These are phyloP conservation scores for Brenthis ino DNA, from an alignment of 2,888 invertebrate species.

Conservation along the genomic window DNA sequence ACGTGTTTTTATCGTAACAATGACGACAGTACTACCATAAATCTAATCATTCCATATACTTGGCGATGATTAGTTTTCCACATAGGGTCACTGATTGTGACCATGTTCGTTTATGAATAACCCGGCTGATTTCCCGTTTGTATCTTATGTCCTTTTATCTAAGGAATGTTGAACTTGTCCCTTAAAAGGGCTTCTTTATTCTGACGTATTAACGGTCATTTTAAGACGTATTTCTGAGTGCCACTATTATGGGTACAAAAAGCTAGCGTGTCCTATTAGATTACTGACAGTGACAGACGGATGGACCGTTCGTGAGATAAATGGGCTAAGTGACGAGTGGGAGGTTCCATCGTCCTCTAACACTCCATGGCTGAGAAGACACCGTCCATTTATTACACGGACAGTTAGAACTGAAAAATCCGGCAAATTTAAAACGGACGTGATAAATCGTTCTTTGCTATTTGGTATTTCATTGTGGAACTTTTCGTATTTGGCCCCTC, in stretches of 20 bases:
- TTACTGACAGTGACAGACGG: constrained; percentile 78
- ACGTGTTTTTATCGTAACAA: background rate
- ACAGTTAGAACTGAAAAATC: constrained; percentile 67
- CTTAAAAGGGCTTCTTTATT: constrained; percentile 61
- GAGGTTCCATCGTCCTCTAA: constrained; percentile 56
- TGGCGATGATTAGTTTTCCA: constrained; percentile 22
- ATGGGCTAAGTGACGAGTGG: constrained; percentile 80
- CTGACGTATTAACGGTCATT: constrained; percentile 69
- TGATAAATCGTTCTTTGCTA: constrained; percentile 35
- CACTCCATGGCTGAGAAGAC: constrained; percentile 55
- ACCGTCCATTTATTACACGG: constrained; percentile 65
- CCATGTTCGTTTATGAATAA: constrained; percentile 29
- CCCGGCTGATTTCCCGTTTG: constrained; percentile 35
- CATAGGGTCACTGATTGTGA: constrained; percentile 24
- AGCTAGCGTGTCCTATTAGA: constrained; percentile 81
- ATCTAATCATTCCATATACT: constrained; percentile 20
- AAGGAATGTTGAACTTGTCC: constrained; percentile 61
- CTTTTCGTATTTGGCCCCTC: background rate
- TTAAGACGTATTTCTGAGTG: constrained; percentile 66
- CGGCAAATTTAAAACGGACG: constrained; percentile 55
- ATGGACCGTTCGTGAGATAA: constrained; percentile 76
- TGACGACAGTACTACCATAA: constrained; percentile 9
- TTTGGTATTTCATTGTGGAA: constrained; percentile 6
- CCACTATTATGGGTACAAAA: constrained; percentile 76
- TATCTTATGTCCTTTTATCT: constrained; percentile 49